Conservation (phyloP, 1,140 invertebrate genomes). For the Drosophila melanica region DNA sequence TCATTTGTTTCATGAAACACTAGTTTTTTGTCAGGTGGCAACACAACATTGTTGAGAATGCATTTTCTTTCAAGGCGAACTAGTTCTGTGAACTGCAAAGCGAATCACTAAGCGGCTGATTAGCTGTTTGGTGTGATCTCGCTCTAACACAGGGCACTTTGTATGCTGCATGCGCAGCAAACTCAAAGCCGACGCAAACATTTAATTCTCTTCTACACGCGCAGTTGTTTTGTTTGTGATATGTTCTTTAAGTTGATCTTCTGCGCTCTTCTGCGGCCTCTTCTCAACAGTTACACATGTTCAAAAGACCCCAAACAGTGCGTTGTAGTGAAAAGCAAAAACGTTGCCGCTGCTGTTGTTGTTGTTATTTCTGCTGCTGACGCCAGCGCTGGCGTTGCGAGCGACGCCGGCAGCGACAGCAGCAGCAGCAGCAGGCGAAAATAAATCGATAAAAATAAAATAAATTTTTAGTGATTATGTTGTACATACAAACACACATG, state of each 20-base stretch:
- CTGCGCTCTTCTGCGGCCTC: not conserved
- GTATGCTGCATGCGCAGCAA: conserved; percentile 11
- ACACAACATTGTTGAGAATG: conserved; percentile 41
- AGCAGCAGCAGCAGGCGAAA: conserved; percentile 55
- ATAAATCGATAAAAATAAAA: conserved; percentile 83
- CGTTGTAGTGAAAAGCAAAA: conserved; percentile 52
- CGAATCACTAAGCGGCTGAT: conserved; percentile 44
- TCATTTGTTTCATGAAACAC: not conserved
- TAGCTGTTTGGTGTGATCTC: conserved; percentile 16
- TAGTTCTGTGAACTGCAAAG: conserved; percentile 44
- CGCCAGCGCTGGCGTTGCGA: conserved; percentile 57
- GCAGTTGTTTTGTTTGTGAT: conserved; percentile 19
- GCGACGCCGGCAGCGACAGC: conserved; percentile 37
- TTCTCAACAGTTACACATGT: conserved; percentile 36
- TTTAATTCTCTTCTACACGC: conserved; percentile 37
- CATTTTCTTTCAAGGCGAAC: conserved; percentile 37
- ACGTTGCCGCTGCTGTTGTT: conserved; percentile 32
- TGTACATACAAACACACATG: conserved; percentile 53
- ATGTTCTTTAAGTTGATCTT: conserved; percentile 26
- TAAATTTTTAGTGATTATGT: conserved; percentile 82
- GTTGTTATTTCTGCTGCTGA: conserved; percentile 28
- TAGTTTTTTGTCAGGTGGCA: conserved; percentile 34
- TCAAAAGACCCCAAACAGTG: conserved; percentile 44
- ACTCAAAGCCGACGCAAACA: conserved; percentile 23
- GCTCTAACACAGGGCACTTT: conserved; percentile 24